Evolutionary conservation across 2,113 vertebrate genomes (phyloP).

Genomic region (Pituophis catenifer): DNA sequence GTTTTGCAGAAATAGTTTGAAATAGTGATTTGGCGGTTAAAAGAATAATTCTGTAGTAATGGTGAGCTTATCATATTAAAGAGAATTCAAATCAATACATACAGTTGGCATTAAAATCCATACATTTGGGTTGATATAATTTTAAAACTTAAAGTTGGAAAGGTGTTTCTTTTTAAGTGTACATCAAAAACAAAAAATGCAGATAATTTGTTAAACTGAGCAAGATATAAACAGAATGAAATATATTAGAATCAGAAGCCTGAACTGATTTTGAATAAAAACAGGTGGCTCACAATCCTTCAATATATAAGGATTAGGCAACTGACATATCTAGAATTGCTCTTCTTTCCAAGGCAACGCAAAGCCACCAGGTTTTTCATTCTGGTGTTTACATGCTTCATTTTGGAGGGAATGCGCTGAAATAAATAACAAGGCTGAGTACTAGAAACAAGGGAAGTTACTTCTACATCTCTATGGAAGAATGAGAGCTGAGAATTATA

Average conservation of each 20-base stretch:
- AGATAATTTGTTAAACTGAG: neutral
- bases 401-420: neutral
- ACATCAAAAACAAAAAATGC: neutral
- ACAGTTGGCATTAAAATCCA: neutral
- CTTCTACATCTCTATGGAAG: neutral
- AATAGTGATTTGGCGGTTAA: neutral
- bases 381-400: neutral
- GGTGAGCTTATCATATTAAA: neutral
- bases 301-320: neutral
- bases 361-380: neutral
- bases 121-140: too few relatives aligned
- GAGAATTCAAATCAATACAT: neutral
- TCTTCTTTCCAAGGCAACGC: neutral
- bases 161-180: neutral
- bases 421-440: neutral
- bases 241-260: neutral
- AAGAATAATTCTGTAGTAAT: neutral
- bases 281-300: neutral
- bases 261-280: neutral
- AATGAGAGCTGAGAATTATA: neutral
- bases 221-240: neutral
- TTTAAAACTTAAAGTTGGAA: neutral
- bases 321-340: neutral
- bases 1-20: neutral
- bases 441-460: neutral